A percentile compares a stretch with the other conserved stretches of the same genome.
phyloP scores from a whole-genome alignment of 2,797 vertebrate species.

The Graptemys geographica region DNA sequence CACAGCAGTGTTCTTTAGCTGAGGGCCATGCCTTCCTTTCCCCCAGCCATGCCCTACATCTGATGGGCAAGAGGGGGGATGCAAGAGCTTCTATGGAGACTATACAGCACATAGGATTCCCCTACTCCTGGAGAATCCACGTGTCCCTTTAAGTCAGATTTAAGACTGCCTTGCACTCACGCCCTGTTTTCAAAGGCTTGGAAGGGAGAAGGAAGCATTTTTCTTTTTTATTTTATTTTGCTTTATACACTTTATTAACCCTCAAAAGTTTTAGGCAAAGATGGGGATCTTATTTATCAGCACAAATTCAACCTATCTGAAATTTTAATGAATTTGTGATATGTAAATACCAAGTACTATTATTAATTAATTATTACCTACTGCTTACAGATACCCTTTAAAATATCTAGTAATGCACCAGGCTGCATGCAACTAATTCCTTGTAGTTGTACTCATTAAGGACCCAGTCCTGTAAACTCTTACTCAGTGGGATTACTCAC shows the following conservation, averaged over 20 bases:
- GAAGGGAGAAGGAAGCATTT: neutral
- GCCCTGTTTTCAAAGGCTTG: neutral
- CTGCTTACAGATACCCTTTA: neutral
- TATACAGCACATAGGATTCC: neutral
- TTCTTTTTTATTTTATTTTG: neutral
- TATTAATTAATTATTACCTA: neutral
- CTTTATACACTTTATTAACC: neutral
- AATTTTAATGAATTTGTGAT: neutral
- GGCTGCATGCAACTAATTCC: neutral
- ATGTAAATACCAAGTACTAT: neutral
- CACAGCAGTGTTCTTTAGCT: neutral
- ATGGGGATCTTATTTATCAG: neutral
- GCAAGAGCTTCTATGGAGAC: neutral
- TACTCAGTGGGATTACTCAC: neutral
- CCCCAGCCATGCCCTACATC: neutral
- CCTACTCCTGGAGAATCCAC: neutral
- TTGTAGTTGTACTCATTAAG: fast-evolving
- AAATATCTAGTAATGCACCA: neutral
- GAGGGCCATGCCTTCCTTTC: neutral
- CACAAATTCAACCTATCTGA: neutral
- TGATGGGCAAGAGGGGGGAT: neutral
- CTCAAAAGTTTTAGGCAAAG: neutral
- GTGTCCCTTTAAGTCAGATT: neutral
- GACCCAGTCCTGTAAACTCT: neutral
- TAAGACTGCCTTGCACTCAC: neutral